A percentile compares a stretch with the other conserved stretches of the same genome.
These are phyloP conservation scores for Pseudorasbora parva DNA, from an alignment of 2,113 vertebrate species.

Conservation along the genomic window DNA sequence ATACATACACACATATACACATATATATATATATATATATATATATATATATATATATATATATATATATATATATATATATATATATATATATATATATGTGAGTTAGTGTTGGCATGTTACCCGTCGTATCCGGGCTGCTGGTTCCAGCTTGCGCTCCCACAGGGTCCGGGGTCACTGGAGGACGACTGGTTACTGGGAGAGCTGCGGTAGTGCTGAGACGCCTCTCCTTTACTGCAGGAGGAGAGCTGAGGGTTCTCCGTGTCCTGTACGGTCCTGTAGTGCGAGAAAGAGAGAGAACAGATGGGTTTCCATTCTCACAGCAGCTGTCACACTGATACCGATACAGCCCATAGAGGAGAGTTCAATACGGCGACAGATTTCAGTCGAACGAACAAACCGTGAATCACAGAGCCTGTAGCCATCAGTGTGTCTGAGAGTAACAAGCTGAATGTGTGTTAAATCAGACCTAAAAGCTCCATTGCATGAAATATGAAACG, in stretches of 20 bases:
- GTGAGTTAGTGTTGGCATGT: too few relatives aligned
- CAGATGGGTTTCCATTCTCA: conserved; percentile 39
- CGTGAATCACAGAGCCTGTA: neutral
- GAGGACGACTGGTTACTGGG: conserved; percentile 98
- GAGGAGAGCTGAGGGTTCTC: conserved; percentile 65
- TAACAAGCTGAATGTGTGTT: neutral
- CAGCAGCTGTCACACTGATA: neutral
- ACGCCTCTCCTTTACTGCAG: conserved; percentile 72
- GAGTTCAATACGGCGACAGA: neutral
- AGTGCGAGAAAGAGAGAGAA: conserved; percentile 53
- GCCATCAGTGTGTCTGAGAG: neutral
- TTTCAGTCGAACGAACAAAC: neutral
- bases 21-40: too few relatives aligned
- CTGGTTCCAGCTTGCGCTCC: conserved; percentile 89
- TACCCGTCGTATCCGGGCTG: conserved; percentile 93
- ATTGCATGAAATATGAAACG: neutral
- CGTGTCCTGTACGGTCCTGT: conserved; percentile 65
- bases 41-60: too few relatives aligned
- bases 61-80: too few relatives aligned
- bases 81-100: too few relatives aligned
- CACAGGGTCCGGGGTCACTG: conserved; percentile 91
- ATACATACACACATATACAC: too few relatives aligned
- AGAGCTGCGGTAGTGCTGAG: conserved; percentile 87
- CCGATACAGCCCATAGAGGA: neutral
- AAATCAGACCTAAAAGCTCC: neutral